phyloP scores from a whole-genome alignment of 1,140 invertebrate genomes.

The Meteorus sp. region DNA sequence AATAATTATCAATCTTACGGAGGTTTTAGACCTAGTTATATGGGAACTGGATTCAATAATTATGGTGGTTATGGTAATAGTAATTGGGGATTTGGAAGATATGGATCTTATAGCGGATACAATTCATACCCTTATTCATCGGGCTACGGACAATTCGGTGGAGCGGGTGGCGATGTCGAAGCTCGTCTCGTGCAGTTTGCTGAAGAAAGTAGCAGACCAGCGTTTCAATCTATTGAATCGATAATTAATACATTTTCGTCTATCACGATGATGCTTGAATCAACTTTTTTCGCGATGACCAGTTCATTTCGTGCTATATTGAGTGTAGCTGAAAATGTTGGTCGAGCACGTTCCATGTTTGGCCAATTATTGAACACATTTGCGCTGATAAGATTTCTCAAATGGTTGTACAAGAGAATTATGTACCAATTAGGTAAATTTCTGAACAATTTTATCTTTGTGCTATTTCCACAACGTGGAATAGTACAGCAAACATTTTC shows the following conservation, averaged over 20 bases:
- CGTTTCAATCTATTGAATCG: slow-evolving; percentile 93
- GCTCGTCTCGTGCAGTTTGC: slow-evolving; percentile 81
- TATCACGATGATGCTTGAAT: slow-evolving; percentile 95
- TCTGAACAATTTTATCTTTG: slow-evolving; percentile 32
- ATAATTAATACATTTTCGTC: slow-evolving; percentile 89
- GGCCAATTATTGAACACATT: slow-evolving; percentile 83
- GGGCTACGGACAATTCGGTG: slow-evolving; percentile 36
- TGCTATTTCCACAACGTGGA: slow-evolving; percentile 38
- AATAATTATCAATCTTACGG: not conserved
- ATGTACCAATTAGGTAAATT: slow-evolving; percentile 68
- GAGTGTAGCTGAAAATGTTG: slow-evolving; percentile 93
- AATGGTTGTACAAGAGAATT: slow-evolving; percentile 78
- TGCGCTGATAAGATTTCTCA: slow-evolving; percentile 75
- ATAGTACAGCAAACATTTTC: not conserved
- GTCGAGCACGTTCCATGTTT: slow-evolving; percentile 78
- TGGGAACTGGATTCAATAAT: slow-evolving; percentile 3
- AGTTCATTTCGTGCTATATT: slow-evolving; percentile 94
- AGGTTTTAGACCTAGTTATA: not conserved
- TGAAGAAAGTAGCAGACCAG: slow-evolving; percentile 86
- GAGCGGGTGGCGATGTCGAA: slow-evolving; percentile 64
- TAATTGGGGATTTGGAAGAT: not conserved
- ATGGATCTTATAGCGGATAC: not conserved
- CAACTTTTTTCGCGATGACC: slow-evolving; percentile 91
- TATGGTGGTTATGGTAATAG: slow-evolving; percentile 6
- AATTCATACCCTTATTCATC: slow-evolving; percentile 2